phyloP scores from a whole-genome alignment of 2,888 invertebrate genomes.

The Alviniconcha strummeri region DNA sequence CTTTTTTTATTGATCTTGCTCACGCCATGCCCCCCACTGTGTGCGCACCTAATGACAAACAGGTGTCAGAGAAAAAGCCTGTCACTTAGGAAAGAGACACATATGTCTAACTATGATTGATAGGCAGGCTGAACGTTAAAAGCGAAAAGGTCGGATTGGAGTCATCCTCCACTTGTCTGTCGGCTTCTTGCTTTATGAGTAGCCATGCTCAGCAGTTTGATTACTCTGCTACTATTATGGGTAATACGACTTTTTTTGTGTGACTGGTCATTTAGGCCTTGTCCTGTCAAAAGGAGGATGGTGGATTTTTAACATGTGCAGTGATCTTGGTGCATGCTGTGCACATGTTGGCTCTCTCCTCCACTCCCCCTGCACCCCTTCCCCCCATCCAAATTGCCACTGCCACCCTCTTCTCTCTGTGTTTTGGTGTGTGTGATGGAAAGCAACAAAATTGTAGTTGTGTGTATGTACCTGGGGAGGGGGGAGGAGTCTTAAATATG shows the following conservation, averaged over 20 bases:
- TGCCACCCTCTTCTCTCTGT: too few species aligned
- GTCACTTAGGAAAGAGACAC: background rate
- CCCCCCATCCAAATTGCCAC: too few species aligned
- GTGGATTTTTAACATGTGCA: background rate
- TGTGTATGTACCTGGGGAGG: too few species aligned
- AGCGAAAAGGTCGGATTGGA: too few species aligned
- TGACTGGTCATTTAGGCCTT: background rate
- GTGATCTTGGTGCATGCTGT: background rate
- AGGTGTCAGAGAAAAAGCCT: background rate
- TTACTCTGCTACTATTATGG: background rate
- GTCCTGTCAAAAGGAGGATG: too few species aligned
- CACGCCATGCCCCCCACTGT: background rate
- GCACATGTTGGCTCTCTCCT: background rate
- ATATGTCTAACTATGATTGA: background rate
- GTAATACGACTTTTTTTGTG: background rate
- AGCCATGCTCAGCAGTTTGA: background rate
- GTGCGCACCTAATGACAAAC: background rate
- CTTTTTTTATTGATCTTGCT: background rate
- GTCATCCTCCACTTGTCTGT: background rate
- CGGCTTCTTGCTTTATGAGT: background rate
- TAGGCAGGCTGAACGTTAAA: background rate
- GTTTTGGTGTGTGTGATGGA: too few species aligned
- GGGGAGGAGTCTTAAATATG: too few species aligned
- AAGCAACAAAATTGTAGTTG: too few species aligned
- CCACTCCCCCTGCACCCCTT: background rate